Conservation (phyloP, 92 coral and sea anemone genomes). For the Umimayanthus kanabou region DNA sequence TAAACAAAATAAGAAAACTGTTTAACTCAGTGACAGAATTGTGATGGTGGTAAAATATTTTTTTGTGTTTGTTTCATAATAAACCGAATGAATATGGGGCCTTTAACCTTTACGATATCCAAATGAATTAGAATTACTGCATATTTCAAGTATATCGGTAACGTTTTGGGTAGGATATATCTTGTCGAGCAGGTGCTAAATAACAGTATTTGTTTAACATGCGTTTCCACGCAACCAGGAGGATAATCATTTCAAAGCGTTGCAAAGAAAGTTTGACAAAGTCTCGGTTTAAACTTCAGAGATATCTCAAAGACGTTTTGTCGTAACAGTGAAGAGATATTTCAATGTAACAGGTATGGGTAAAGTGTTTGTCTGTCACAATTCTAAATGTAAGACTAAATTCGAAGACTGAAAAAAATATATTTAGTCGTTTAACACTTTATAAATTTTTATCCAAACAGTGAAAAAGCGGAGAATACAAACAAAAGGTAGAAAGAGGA, state of each 20-base stretch:
- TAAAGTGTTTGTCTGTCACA: not conserved
- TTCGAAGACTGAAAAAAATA: no score
- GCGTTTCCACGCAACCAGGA: not conserved
- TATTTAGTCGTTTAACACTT: not conserved
- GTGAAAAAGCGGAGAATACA: not conserved
- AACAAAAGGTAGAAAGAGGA: not conserved
- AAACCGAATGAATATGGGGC: not conserved
- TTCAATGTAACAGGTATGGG: not conserved
- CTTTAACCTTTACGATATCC: not conserved
- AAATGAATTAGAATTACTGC: not conserved
- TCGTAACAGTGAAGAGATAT: not conserved
- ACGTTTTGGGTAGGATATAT: not conserved
- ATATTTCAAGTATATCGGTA: not conserved
- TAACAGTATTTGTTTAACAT: slow-evolving; percentile 6
- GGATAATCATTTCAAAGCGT: not conserved
- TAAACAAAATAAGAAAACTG: not conserved
- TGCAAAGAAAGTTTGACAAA: not conserved
- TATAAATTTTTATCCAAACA: not conserved
- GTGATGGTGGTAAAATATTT: not conserved
- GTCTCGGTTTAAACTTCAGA: not conserved
- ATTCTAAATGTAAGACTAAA: not conserved
- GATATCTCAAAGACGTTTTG: not conserved
- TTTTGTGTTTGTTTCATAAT: not conserved
- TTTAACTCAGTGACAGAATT: not conserved
- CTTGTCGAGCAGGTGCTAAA: slow-evolving; percentile 20